Conservation (phyloP, 2,113 vertebrate species). For the Neotragus moschatus region DNA sequence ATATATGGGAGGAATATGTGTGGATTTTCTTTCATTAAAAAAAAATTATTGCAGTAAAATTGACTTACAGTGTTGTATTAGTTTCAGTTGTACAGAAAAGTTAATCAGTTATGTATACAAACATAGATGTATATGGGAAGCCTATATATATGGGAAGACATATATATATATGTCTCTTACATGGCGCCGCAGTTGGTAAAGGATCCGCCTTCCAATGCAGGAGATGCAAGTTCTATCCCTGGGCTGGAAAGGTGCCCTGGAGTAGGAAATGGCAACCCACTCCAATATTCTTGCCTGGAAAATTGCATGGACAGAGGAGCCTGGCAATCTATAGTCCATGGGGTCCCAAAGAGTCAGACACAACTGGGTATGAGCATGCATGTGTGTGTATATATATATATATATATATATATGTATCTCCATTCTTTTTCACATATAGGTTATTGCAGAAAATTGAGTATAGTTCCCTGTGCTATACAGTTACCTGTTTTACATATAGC, state of each 20-base stretch:
- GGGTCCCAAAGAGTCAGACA: not conserved
- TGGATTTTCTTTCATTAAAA: not conserved
- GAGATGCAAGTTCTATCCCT: not conserved
- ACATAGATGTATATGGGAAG: not conserved
- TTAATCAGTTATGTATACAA: not conserved
- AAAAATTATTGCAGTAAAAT: not conserved
- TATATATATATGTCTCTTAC: not conserved
- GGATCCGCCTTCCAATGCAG: not conserved
- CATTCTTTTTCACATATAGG: not conserved
- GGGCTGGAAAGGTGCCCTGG: not conserved
- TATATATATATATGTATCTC: accelerated
- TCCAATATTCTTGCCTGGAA: not conserved
- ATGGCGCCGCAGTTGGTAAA: not conserved
- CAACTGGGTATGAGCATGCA: not conserved
- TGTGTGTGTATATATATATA: accelerated
- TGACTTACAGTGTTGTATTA: not conserved
- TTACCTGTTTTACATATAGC: not conserved
- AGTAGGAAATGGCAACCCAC: not conserved
- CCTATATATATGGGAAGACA: not conserved
- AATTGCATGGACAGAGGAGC: not conserved
- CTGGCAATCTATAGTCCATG: not conserved
- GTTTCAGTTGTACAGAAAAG: not conserved
- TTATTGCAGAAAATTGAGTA: not conserved
- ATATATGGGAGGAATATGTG: not conserved
- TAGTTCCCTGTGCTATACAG: not conserved